Conservation (phyloP, 1,140 invertebrate species). For the Eueides isabella region DNA sequence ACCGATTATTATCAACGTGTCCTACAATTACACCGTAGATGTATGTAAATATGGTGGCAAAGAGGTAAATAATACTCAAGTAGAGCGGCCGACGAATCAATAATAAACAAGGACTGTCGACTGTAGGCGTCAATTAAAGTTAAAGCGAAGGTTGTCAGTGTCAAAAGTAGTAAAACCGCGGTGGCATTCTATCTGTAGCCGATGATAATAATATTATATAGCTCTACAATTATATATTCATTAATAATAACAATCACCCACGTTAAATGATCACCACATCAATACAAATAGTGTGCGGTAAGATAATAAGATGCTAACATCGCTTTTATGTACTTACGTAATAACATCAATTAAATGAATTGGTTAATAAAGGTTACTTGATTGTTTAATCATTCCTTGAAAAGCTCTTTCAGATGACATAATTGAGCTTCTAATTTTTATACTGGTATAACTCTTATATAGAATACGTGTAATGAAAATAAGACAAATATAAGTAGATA, state of each 20-base stretch:
- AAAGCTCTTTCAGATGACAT: constrained; percentile 16
- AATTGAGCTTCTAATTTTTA: neutral
- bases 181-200: constrained; percentile 35
- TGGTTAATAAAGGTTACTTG: constrained; percentile 45
- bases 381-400: constrained; percentile 49
- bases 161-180: constrained; percentile 38
- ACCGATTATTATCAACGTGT: constrained; percentile 70
- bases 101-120: constrained; percentile 61
- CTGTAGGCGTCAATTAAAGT: constrained; percentile 59
- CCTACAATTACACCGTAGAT: constrained; percentile 69
- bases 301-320: constrained; percentile 14
- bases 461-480: neutral
- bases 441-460: too few species aligned
- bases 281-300: constrained; percentile 24
- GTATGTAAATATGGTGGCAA: constrained; percentile 70
- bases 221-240: constrained; percentile 42
- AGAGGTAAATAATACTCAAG: constrained; percentile 71
- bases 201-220: constrained; percentile 30
- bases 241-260: constrained; percentile 41
- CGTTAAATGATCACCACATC: constrained; percentile 26
- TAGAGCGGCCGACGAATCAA: constrained; percentile 53
- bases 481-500: neutral
- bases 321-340: neutral
- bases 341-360: constrained; percentile 23
- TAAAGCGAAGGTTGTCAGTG: constrained; percentile 51